Percentiles rank a stretch among this genome's conserved stretches.
Conservation (phyloP, 2,888 invertebrate genomes). For the Pristionchus japonicus region DNA sequence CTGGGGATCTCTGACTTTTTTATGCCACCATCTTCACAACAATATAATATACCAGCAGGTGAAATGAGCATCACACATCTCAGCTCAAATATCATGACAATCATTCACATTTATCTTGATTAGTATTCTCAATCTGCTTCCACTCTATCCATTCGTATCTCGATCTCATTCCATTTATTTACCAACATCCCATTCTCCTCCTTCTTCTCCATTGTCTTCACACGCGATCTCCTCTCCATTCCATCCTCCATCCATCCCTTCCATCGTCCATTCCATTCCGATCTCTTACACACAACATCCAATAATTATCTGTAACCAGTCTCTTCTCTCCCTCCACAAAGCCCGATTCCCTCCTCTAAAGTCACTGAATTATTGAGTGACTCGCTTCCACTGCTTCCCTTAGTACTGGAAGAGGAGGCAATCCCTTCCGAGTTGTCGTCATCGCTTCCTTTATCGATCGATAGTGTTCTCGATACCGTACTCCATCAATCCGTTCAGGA, state of each 20-base stretch:
- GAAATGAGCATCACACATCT: neutral
- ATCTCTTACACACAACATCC: neutral
- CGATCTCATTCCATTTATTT: neutral
- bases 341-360: neutral
- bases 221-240: slow-evolving; percentile 10
- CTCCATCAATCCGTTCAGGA: neutral
- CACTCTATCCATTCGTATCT: neutral
- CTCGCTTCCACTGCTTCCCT: neutral
- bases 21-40: neutral
- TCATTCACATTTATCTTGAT: neutral
- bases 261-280: neutral
- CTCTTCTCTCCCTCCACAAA: slow-evolving; percentile 3
- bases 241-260: neutral
- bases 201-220: slow-evolving; percentile 11
- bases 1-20: neutral
- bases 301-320: neutral
- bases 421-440: neutral
- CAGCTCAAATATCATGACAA: neutral
- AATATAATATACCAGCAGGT: neutral
- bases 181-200: neutral
- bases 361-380: slow-evolving; percentile 9
- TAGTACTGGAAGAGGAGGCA: neutral
- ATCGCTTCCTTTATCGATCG: neutral
- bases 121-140: no score
- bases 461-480: neutral